These are phyloP conservation scores for Mythimna loreyi DNA, from an alignment of 2,888 invertebrate genomes.

Conservation along the genomic window DNA sequence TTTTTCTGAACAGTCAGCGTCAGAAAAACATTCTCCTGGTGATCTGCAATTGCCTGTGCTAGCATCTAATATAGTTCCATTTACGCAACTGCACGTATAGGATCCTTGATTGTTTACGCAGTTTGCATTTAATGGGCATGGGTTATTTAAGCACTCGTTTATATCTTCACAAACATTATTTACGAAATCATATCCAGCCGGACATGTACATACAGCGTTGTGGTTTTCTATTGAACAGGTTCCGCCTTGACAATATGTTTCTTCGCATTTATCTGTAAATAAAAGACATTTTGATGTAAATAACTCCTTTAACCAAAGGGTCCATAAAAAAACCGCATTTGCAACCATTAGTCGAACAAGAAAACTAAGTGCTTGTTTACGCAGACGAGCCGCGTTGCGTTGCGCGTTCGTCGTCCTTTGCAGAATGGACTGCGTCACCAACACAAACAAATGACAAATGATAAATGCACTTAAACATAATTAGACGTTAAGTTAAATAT, in stretches of 20 bases:
- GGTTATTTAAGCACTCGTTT: slow-evolving; percentile 94
- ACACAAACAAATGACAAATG: no score
- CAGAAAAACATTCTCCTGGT: slow-evolving; percentile 95
- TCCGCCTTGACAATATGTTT: slow-evolving; percentile 95
- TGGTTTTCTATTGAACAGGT: slow-evolving; percentile 94
- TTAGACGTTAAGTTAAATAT: neutral
- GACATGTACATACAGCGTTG: slow-evolving; percentile 93
- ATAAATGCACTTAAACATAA: no score
- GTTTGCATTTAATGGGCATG: slow-evolving; percentile 95
- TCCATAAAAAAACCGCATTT: neutral
- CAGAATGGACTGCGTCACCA: no score
- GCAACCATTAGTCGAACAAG: slow-evolving; percentile 1
- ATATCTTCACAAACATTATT: slow-evolving; percentile 94
- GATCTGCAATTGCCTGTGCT: slow-evolving; percentile 93
- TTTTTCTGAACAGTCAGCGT: slow-evolving; percentile 94
- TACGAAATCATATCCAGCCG: slow-evolving; percentile 93
- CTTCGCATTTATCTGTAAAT: slow-evolving; percentile 94
- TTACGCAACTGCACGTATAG: slow-evolving; percentile 94
- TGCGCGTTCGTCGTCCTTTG: no score
- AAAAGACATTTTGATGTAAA: slow-evolving; percentile 22
- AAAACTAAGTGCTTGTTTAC: no score
- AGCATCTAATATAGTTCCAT: slow-evolving; percentile 95
- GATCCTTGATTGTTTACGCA: slow-evolving; percentile 95
- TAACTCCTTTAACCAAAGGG: neutral
- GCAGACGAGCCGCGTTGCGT: no score